A percentile compares a stretch with the other conserved stretches of the same genome.
phyloP scores from a whole-genome alignment of 2,113 vertebrate genomes.

The Melanotaenia duboulayi region DNA sequence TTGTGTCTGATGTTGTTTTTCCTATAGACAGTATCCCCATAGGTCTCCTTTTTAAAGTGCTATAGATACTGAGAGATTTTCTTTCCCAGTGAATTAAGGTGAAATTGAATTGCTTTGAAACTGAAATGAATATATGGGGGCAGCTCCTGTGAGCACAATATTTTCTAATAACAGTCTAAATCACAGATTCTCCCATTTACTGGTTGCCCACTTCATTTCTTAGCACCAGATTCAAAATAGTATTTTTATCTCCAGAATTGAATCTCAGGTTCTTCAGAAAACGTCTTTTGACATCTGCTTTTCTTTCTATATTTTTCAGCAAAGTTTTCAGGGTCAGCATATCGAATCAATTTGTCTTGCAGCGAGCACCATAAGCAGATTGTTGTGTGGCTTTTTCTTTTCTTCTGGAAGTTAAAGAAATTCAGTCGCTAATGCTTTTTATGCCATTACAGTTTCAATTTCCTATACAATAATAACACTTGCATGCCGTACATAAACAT shows the following conservation, averaged over 20 bases:
- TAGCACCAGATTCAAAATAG: slow-evolving; percentile 57
- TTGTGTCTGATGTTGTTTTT: slow-evolving; percentile 20
- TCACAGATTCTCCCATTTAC: slow-evolving; percentile 53
- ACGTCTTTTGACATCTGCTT: slow-evolving; percentile 64
- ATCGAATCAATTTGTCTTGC: slow-evolving; percentile 53
- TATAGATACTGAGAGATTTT: slow-evolving; percentile 37
- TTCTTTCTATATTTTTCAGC: slow-evolving; percentile 53
- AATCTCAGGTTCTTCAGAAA: slow-evolving; percentile 71
- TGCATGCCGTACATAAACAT: not conserved
- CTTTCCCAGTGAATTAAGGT: slow-evolving; percentile 39
- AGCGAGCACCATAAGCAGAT: slow-evolving; percentile 34
- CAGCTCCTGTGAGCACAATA: slow-evolving; percentile 22
- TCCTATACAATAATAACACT: slow-evolving; percentile 16
- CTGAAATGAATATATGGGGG: slow-evolving; percentile 45
- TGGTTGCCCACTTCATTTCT: slow-evolving; percentile 67
- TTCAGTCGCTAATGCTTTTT: slow-evolving; percentile 34
- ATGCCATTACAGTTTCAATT: slow-evolving; percentile 21
- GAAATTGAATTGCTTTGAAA: slow-evolving; percentile 62
- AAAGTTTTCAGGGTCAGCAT: slow-evolving; percentile 48
- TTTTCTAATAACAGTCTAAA: slow-evolving; percentile 57
- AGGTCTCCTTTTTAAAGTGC: slow-evolving; percentile 3
- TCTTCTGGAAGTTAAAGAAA: slow-evolving; percentile 28
- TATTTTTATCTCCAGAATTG: slow-evolving; percentile 78
- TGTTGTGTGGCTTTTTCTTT: slow-evolving; percentile 48
- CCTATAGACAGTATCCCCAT: not conserved